Evolutionary conservation across 2,797 vertebrate genomes (phyloP).

Genomic region (Hoplostethus atlanticus): DNA sequence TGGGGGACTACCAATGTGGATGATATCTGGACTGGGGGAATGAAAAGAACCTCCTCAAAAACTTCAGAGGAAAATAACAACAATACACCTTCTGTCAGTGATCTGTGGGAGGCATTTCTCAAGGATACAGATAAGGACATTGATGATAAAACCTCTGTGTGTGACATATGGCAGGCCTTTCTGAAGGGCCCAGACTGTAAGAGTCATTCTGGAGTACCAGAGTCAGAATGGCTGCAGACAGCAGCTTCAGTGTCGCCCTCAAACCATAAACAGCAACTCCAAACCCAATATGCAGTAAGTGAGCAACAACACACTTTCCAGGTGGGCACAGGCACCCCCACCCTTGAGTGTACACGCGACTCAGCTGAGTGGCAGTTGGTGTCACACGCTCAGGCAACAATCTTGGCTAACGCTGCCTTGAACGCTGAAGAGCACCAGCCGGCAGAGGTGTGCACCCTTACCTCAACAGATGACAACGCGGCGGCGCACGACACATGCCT

Average conservation of each 20-base stretch:
- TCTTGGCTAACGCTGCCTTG: constrained; percentile 33
- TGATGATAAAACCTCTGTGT: constrained; percentile 55
- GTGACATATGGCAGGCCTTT: constrained; percentile 76
- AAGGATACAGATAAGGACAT: constrained; percentile 39
- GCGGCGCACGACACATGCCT: constrained; percentile 44
- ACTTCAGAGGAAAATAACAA: constrained; percentile 36
- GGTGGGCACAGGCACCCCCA: constrained; percentile 43
- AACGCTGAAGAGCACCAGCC: constrained; percentile 45
- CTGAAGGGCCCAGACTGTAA: constrained; percentile 56
- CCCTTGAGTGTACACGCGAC: constrained; percentile 17
- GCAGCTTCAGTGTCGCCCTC: constrained; percentile 71
- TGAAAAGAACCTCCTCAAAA: constrained; percentile 39
- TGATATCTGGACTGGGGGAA: constrained; percentile 47
- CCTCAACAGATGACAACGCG: constrained; percentile 58
- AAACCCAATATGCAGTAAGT: constrained; percentile 33
- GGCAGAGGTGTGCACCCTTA: constrained; percentile 54
- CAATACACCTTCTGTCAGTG: constrained; percentile 42
- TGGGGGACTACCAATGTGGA: constrained; percentile 28
- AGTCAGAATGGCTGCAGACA: constrained; percentile 79
- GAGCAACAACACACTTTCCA: constrained; percentile 51
- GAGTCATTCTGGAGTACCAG: constrained; percentile 57
- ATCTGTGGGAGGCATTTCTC: constrained; percentile 67
- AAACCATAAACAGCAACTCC: constrained; percentile 46
- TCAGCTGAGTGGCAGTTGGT: constrained; percentile 55
- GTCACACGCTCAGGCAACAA: constrained; percentile 53